phyloP scores from a whole-genome alignment of 1,140 invertebrate species.

The Drosophila nikananu region DNA sequence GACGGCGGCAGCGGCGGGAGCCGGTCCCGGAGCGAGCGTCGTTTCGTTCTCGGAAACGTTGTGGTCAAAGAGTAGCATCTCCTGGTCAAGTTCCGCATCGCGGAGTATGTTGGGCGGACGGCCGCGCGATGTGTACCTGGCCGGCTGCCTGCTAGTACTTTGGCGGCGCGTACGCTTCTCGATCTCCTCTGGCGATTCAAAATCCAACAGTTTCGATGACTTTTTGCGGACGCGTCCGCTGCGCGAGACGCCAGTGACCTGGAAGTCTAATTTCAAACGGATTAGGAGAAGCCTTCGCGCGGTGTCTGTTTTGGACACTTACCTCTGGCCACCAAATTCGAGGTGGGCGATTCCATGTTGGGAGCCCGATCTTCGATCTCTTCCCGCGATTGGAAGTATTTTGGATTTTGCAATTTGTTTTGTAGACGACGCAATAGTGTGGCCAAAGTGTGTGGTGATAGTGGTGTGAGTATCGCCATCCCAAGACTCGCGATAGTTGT shows the following conservation, averaged over 20 bases:
- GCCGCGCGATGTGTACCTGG: conserved; percentile 59
- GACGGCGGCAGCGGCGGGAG: conserved; percentile 5
- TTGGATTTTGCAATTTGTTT: conserved; percentile 29
- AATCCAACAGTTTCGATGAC: conserved; percentile 96
- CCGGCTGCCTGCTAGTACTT: conserved; percentile 43
- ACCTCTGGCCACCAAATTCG: conserved; percentile 49
- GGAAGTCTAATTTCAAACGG: conserved; percentile 87
- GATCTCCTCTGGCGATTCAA: conserved; percentile 94
- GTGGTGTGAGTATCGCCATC: background rate
- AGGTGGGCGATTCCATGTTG: conserved; percentile 44
- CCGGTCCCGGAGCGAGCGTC: conserved; percentile 4
- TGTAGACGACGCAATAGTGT: conserved; percentile 43
- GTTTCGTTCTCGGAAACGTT: conserved; percentile 44
- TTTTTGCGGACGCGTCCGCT: conserved; percentile 96
- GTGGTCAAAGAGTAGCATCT: conserved; percentile 36
- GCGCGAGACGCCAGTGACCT: conserved; percentile 92
- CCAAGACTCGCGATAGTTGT: background rate
- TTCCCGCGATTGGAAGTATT: conserved; percentile 22
- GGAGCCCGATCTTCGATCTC: conserved; percentile 8
- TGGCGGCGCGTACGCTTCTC: conserved; percentile 85
- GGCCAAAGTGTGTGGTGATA: background rate
- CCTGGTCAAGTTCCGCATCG: conserved; percentile 55
- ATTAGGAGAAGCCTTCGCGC: background rate
- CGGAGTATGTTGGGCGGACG: conserved; percentile 66
- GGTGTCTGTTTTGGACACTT: background rate